Evolutionary conservation across 2,113 vertebrate genomes (phyloP), one percentile per base, ranked within the genome.

Genomic region (Oryzias melastigma): DNA sequence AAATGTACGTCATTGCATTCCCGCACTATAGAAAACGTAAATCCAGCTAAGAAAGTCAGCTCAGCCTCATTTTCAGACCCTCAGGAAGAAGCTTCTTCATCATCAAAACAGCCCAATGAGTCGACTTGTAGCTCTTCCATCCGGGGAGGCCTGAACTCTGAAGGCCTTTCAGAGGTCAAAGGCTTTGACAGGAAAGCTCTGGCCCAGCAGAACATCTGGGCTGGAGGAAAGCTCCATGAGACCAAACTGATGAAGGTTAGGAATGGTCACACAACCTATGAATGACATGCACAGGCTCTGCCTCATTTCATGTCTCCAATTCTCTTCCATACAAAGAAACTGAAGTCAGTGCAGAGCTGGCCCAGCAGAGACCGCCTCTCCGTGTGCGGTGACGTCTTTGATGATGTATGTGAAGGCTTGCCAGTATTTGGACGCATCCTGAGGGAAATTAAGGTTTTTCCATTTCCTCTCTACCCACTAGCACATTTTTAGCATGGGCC

Each of bases 381-480:
- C 14, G 78, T 91, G 71, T 90, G 89, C 57, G 79, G 88, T 77
- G 78, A 90, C 59, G 75, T 92, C 75, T 94, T 93, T 77, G 87
- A 91, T 84, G 92, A 93, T 62, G 85, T 92, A 65, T 93, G 92
- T 72, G 88, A 86, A 27, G 84, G 73, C 49, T 93, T 84, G 68
- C 71, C 91, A 74, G 78, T 92, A 71, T 93, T 93, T 82, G 90
- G 91, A 75, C 87, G 78, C 67, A 86, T 94, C 89, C 77, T 94
- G 75, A 90, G 87, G 68, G 89, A 95, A 91, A 87, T 94, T 66
- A 95, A 94, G 89, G 90, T 94, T 81, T 82, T 85, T 87, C 83
- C 86, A 84, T 86, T 85, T 85, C 78, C 78, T 77, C 77, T 72
- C 67, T 79, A 78, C 76, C 83, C 80, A 78, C 66, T 73, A 71